These are phyloP conservation scores for Actias luna DNA, from an alignment of 2,888 invertebrate species.

Conservation along the genomic window DNA sequence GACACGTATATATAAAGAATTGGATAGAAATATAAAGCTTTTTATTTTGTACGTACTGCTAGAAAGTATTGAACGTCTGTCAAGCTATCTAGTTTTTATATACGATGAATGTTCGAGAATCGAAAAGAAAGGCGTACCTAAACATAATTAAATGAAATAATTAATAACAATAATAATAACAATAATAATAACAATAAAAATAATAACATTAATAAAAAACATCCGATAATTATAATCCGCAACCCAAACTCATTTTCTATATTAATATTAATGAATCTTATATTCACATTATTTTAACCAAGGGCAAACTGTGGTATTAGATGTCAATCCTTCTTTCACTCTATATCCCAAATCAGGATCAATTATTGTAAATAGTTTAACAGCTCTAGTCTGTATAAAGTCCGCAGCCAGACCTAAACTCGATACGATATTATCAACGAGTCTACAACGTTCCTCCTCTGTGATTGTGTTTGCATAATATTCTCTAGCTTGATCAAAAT, in stretches of 20 bases:
- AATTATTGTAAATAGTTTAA: conserved; percentile 11
- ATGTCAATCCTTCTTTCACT: not conserved
- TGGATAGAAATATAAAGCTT: no score
- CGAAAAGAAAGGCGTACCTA: no score
- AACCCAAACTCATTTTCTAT: not conserved
- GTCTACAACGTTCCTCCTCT: conserved; percentile 11
- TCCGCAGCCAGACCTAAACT: not conserved
- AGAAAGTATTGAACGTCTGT: no score
- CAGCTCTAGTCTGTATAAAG: conserved; percentile 1
- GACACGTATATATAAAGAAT: no score
- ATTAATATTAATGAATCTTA: not conserved
- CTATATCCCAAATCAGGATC: conserved; percentile 12
- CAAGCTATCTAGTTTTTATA: no score
- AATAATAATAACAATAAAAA: no score
- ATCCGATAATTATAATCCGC: no score
- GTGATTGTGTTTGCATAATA: conserved; percentile 9
- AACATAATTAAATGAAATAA: no score
- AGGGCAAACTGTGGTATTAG: not conserved
- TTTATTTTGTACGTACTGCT: no score
- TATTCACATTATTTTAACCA: not conserved
- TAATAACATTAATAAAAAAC: no score
- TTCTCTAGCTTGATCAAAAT: conserved; percentile 11
- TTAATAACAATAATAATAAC: no score
- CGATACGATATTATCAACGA: conserved; percentile 6
- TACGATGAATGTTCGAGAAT: no score